Conservation (phyloP, 2,888 invertebrate species). For the Perizoma affinitatum region DNA sequence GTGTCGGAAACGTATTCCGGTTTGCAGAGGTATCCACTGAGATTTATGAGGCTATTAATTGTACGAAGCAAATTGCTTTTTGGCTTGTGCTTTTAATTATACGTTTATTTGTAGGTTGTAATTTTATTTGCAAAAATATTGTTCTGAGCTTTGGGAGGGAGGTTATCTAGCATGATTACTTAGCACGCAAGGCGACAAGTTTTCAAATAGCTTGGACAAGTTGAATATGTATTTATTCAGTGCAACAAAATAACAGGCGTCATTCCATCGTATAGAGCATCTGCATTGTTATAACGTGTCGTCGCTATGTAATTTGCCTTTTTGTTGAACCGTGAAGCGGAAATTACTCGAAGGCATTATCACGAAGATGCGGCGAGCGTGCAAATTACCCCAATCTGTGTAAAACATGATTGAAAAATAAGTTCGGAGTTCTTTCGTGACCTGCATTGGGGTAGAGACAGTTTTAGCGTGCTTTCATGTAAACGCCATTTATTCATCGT, state of each 20-base stretch:
- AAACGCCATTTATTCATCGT: slow-evolving; percentile 16
- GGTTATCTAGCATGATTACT: too few relatives aligned
- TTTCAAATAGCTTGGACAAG: slow-evolving; percentile 18
- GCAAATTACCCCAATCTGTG: slow-evolving; percentile 36
- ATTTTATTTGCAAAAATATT: slow-evolving; percentile 22
- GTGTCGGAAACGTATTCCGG: slow-evolving; percentile 44
- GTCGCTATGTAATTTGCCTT: slow-evolving; percentile 29
- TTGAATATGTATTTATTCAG: slow-evolving; percentile 21
- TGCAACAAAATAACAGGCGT: slow-evolving; percentile 41
- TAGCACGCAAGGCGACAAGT: background rate
- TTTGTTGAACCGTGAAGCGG: slow-evolving; percentile 23
- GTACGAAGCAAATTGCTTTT: slow-evolving; percentile 53
- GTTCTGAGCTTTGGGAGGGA: slow-evolving; percentile 1
- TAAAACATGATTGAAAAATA: slow-evolving; percentile 36
- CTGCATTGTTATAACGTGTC: slow-evolving; percentile 34
- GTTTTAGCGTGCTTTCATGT: slow-evolving; percentile 25
- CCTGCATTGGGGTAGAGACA: slow-evolving; percentile 19
- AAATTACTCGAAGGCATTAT: slow-evolving; percentile 31
- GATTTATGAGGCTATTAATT: slow-evolving; percentile 63
- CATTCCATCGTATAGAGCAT: slow-evolving; percentile 18
- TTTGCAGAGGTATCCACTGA: slow-evolving; percentile 43
- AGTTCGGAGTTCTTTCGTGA: slow-evolving; percentile 27
- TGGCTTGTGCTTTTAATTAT: slow-evolving; percentile 37
- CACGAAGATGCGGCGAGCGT: slow-evolving; percentile 28
- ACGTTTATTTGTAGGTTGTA: slow-evolving; percentile 22